Evolutionary conservation across 2,797 vertebrate genomes (phyloP), one percentile per base, ranked within the genome.

Genomic region (Eulemur mongoz): DNA sequence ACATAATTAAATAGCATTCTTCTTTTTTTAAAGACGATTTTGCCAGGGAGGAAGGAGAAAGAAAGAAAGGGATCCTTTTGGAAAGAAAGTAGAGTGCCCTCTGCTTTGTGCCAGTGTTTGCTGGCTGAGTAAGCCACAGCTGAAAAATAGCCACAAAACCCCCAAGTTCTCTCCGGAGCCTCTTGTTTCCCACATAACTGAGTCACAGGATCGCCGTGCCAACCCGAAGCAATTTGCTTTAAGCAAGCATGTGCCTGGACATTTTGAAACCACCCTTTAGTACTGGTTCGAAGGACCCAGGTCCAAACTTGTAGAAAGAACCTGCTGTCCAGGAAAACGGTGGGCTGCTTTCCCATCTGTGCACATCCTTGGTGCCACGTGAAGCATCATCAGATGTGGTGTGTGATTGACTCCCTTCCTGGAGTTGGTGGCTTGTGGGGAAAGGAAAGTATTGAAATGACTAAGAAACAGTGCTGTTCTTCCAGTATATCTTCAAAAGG

Each of bases 171-270:
- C 85, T 69, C 7, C 1, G 7, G 10, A 20, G 59, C 89, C 69
- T 67, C 78, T 35, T 0, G 4, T 97, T 93, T 91, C 91, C 84
- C 96, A 96, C 40, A 67, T 9, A 87, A 81, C 32, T 0, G 12
- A 98, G 89, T 81, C 0, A 0, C 15, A 5, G 70, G 81, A 96
- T 81, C 30, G 40, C 40, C 1, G 9, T 72, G 72, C 90, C 95
- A 96, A 85, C 82, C 75, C 96, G 1, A 2, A 85, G 80, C 48
- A 52, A 82, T 94, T 82, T 92, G 40, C 96, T 95, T 50, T 63
- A 59, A 80, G 82, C 67, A 91, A 89, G 52, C 73, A 14, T 48
- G 38, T 38, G 78, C 82, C 43, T 11, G 32, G 0, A 0, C 12
- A 5, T 43, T 91, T 95, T 84, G 76, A 97, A 96, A 80, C n/a